Percentiles rank a stretch among this genome's conserved stretches.
Conservation (phyloP, 2,888 invertebrate genomes). For the Apoda limacodes region DNA sequence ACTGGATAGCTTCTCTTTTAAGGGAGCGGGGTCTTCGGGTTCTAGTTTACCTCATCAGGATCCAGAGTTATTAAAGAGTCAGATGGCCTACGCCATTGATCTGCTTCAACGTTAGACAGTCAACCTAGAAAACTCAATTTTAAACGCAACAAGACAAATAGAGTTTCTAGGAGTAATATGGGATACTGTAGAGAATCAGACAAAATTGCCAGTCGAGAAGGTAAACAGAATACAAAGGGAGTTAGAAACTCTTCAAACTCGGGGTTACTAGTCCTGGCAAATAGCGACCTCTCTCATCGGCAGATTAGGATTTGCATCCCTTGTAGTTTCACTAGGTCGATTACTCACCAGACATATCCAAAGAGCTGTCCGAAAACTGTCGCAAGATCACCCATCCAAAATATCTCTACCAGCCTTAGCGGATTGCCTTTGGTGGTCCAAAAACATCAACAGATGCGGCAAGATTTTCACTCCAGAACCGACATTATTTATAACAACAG, state of each 20-base stretch:
- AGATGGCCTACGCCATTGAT: constrained; percentile 5
- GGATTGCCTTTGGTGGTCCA: constrained; percentile 16
- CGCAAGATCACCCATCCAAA: constrained; percentile 1
- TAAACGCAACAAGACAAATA: constrained; percentile 5
- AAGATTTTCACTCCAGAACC: constrained; percentile 10
- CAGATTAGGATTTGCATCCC: constrained; percentile 14
- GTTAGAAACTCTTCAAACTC: no score
- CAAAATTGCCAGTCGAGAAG: constrained; percentile 8
- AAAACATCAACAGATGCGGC: constrained; percentile 3
- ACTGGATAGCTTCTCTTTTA: constrained; percentile 12
- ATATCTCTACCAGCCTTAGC: constrained; percentile 1
- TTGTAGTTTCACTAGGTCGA: constrained; percentile 14
- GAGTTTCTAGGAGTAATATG: constrained; percentile 19
- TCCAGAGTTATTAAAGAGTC: constrained; percentile 3
- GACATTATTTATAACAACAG: constrained; percentile 16
- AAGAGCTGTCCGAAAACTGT: constrained; percentile 7
- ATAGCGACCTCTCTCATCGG: constrained; percentile 15
- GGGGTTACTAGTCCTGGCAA: constrained; percentile 13
- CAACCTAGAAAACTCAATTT: constrained; percentile 4
- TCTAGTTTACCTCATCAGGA: constrained; percentile 15
- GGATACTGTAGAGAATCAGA: constrained; percentile 13
- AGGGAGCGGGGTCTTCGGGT: constrained; percentile 12
- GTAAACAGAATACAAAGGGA: no score
- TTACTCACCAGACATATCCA: constrained; percentile 12
- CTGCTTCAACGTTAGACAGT: constrained; percentile 6